These are phyloP conservation scores for Sarcophaga peregrina DNA, from an alignment of 1,140 invertebrate species.

Conservation along the genomic window DNA sequence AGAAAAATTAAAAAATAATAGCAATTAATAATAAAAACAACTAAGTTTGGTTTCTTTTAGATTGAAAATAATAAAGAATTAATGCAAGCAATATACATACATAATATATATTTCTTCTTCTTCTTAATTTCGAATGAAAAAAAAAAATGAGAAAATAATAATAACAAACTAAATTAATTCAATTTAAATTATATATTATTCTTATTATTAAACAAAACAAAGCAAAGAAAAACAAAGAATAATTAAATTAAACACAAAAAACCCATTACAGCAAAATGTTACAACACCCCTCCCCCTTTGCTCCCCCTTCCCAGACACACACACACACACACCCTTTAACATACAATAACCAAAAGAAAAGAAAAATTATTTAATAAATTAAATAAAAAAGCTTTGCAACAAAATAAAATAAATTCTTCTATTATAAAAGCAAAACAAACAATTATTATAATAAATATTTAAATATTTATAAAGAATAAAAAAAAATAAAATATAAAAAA, in stretches of 20 bases:
- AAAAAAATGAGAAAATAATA: not conserved
- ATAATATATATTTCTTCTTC: not conserved
- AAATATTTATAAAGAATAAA: not conserved
- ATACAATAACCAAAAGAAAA: no score
- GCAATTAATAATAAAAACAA: not conserved
- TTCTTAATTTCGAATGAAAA: not conserved
- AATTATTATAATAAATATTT: not conserved
- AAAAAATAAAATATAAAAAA: not conserved
- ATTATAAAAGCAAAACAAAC: not conserved
- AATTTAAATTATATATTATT: not conserved
- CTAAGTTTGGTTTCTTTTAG: constrained; percentile 18
- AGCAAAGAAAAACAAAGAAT: not conserved
- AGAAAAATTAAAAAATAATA: not conserved
- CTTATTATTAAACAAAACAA: not conserved
- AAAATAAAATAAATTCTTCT: not conserved
- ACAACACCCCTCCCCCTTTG: not conserved
- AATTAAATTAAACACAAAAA: not conserved
- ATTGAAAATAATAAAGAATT: constrained; percentile 1
- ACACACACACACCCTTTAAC: no score
- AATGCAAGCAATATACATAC: not conserved
- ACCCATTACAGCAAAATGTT: not conserved
- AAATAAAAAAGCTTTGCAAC: not conserved
- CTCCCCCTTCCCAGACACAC: not conserved
- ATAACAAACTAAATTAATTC: not conserved
- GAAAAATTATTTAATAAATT: no score